Evolutionary conservation across 1,140 invertebrate genomes (phyloP), one percentile per base, ranked within the genome.

Genomic region (Drosophila murphyi): DNA sequence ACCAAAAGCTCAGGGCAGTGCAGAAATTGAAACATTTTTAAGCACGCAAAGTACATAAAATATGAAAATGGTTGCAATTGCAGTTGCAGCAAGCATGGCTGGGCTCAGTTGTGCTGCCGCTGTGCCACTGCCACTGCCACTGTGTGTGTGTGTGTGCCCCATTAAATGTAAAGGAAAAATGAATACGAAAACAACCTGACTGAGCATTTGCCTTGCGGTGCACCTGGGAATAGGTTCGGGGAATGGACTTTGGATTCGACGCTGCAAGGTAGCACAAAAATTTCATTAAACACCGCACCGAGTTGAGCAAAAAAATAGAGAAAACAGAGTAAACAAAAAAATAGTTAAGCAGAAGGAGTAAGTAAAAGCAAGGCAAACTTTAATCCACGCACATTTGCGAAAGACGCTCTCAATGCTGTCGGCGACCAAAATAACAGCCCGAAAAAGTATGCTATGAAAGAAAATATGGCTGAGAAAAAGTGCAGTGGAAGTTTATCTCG

Each of bases 41-140:
- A 78, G 85, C 83, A 88, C 83, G 83, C 83, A 88, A 87, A 89
- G 85, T 80, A 78, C 83, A 83, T 89, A 89, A 89, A 83, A 80
- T 80, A 83, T 89, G 75, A 79, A 87, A 82, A 88, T 78, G 72
- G 48, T 76, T 76, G 72, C 76, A 63, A 75, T 74, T 80, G 48
- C 41, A 65, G 43, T 47, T 60, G 54, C 64, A 52, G 71, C 57
- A 47, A 65, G 41, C 43, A 37, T n/a, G 60, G 10, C 20, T 20
- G 20, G n/a, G 20, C 34, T 47, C 59, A 37, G 12, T 35, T 39
- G 20, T 57, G 41, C 54, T 39, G 55, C 72, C 82, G 20, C 20
- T 20, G 1, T 20, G 20, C 20, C 20, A 20, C 20, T 20, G 20
- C 20, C 20, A 20, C 20, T 82, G 82, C 47, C 61, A 50, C 64